Percentiles rank a stretch among this genome's conserved stretches.
phyloP scores from a whole-genome alignment of 2,797 vertebrate species.

The Alfaro cultratus region DNA sequence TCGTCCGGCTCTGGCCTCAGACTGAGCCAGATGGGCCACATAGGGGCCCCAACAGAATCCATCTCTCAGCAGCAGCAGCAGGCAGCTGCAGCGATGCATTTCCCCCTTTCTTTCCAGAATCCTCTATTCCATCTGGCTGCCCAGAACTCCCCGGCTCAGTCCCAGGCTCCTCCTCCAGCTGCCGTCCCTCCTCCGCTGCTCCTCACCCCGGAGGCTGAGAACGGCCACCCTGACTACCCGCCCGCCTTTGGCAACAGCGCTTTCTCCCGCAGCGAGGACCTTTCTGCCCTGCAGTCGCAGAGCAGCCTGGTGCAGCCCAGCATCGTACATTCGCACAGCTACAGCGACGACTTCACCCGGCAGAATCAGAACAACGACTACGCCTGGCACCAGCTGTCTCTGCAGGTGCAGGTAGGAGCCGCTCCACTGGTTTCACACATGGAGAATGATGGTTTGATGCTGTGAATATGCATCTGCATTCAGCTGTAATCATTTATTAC shows the following conservation, averaged over 20 bases:
- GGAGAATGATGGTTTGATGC: neutral
- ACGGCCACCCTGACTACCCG: constrained; percentile 86
- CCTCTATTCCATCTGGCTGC: constrained; percentile 95
- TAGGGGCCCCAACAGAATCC: constrained; percentile 89
- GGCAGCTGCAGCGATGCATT: constrained; percentile 86
- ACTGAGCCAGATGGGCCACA: constrained; percentile 89
- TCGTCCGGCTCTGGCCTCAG: constrained; percentile 89
- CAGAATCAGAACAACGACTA: constrained; percentile 90
- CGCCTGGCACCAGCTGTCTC: constrained; percentile 90
- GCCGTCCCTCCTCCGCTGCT: constrained; percentile 78
- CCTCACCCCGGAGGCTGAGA: constrained; percentile 84
- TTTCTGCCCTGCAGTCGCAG: constrained; percentile 86
- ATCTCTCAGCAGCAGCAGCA: constrained; percentile 91
- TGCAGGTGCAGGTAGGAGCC: constrained; percentile 85
- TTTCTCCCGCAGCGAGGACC: constrained; percentile 95
- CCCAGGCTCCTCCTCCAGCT: constrained; percentile 44
- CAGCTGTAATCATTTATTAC: neutral
- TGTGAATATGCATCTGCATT: neutral
- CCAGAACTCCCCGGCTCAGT: constrained; percentile 85
- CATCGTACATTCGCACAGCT: constrained; percentile 97
- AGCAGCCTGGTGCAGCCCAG: constrained; percentile 86
- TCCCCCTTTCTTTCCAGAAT: constrained; percentile 96
- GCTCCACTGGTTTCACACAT: constrained; percentile 1
- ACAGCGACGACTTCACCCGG: constrained; percentile 94
- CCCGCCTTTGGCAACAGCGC: constrained; percentile 88